These are phyloP conservation scores for Buteo buteo DNA, from an alignment of 2,113 vertebrate species.

Conservation along the genomic window DNA sequence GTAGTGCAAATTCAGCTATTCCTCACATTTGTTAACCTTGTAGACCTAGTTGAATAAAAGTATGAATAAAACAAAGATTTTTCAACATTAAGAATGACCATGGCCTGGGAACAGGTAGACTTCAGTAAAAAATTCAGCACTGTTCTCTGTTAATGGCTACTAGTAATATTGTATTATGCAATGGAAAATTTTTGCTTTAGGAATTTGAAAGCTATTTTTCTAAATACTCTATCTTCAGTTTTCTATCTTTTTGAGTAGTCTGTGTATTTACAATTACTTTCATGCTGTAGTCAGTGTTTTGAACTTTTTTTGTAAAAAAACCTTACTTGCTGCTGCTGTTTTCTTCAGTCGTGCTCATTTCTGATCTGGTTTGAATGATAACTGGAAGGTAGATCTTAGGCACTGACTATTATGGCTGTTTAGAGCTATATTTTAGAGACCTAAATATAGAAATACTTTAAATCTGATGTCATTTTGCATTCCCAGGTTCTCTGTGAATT, in stretches of 20 bases:
- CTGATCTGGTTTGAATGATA: background rate
- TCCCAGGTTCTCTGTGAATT: slow-evolving; percentile 95
- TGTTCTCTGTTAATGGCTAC: background rate
- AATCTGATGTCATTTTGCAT: slow-evolving; percentile 11
- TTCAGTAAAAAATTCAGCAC: background rate
- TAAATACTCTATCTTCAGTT: background rate
- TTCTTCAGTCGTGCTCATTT: background rate
- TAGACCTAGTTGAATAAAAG: background rate
- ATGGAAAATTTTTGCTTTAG: background rate
- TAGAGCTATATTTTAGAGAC: background rate
- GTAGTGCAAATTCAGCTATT: background rate
- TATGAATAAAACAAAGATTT: background rate
- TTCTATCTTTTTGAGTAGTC: background rate
- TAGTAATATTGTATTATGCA: background rate
- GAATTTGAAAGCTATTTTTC: background rate
- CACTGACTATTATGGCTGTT: background rate
- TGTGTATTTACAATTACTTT: background rate
- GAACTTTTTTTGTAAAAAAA: background rate
- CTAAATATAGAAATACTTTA: background rate
- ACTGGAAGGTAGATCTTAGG: background rate
- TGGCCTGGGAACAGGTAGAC: background rate
- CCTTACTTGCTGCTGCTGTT: background rate
- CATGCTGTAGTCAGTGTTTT: background rate
- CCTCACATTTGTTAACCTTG: background rate
- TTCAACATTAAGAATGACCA: background rate